phyloP scores from a whole-genome alignment of 1,140 invertebrate species.

The Papilio glaucus region DNA sequence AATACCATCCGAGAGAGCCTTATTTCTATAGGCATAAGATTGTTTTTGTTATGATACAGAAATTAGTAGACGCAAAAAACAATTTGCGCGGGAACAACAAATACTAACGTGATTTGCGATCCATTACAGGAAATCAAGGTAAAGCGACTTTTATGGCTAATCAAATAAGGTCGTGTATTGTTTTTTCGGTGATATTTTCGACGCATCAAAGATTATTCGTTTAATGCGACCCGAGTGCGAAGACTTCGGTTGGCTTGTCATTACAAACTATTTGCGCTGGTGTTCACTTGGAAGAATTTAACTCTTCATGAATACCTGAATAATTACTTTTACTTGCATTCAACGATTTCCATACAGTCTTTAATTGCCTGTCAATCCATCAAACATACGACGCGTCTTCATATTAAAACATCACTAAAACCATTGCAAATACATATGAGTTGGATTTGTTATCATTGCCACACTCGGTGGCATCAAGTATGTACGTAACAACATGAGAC shows the following conservation, averaged over 20 bases:
- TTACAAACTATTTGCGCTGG: constrained; percentile 63
- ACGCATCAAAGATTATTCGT: constrained; percentile 49
- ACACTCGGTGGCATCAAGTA: too few relatives aligned
- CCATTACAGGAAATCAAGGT: background rate
- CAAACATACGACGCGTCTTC: background rate
- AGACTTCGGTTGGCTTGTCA: constrained; percentile 57
- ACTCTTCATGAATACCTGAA: constrained; percentile 54
- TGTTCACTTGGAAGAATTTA: constrained; percentile 52
- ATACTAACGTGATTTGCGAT: constrained; percentile 44
- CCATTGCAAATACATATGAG: too few relatives aligned
- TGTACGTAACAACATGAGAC: too few relatives aligned
- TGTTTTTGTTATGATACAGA: constrained; percentile 22
- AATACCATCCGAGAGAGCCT: constrained; percentile 28
- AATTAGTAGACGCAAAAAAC: constrained; percentile 26
- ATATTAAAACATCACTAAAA: background rate
- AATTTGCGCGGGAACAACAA: constrained; percentile 1
- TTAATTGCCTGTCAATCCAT: constrained; percentile 28
- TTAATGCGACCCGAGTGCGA: constrained; percentile 55
- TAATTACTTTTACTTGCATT: constrained; percentile 39
- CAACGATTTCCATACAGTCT: constrained; percentile 11
- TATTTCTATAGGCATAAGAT: constrained; percentile 39
- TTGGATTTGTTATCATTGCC: too few relatives aligned
- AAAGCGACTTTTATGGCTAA: constrained; percentile 9
- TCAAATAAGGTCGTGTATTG: constrained; percentile 2
- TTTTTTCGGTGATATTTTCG: background rate